These are phyloP conservation scores for Petrolisthes manimaculis DNA, from an alignment of 2,888 invertebrate genomes.

Conservation along the genomic window DNA sequence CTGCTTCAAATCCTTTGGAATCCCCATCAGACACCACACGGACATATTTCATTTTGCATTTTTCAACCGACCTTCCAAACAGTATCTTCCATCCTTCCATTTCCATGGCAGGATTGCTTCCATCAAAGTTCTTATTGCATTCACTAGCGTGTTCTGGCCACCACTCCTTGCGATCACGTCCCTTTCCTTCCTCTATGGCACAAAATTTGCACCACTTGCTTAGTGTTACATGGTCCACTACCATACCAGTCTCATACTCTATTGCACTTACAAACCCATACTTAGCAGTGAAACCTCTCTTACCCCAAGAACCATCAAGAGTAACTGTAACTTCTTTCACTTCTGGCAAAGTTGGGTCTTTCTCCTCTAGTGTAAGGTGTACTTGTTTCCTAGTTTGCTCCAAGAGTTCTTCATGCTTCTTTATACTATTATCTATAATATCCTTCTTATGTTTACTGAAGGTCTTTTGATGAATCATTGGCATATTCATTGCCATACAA, in stretches of 20 bases:
- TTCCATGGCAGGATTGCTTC: slow-evolving; percentile 21
- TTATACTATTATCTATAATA: slow-evolving; percentile 16
- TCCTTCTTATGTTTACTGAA: slow-evolving; percentile 33
- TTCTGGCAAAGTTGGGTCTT: slow-evolving; percentile 9
- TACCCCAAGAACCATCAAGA: slow-evolving; percentile 21
- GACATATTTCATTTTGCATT: slow-evolving; percentile 23
- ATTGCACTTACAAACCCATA: slow-evolving; percentile 29
- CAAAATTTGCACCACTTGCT: slow-evolving; percentile 28
- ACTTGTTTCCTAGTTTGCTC: slow-evolving; percentile 18
- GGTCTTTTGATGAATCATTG: slow-evolving; percentile 36
- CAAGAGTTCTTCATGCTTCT: slow-evolving; percentile 29
- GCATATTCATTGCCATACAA: slow-evolving; percentile 35
- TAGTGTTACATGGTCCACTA: slow-evolving; percentile 11
- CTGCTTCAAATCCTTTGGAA: slow-evolving; percentile 14
- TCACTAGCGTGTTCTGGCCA: neutral
- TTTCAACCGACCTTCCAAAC: neutral
- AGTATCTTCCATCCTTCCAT: slow-evolving; percentile 20
- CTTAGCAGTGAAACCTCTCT: slow-evolving; percentile 22
- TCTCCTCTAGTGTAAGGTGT: slow-evolving; percentile 4
- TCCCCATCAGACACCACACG: slow-evolving; percentile 23
- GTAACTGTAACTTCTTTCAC: slow-evolving; percentile 11
- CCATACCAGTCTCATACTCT: neutral
- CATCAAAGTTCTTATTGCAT: slow-evolving; percentile 22
- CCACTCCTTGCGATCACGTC: neutral
- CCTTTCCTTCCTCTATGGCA: neutral